Percentiles rank a stretch among this genome's conserved stretches.
phyloP scores from a whole-genome alignment of 2,113 vertebrate species.

The Aplodontia rufa region DNA sequence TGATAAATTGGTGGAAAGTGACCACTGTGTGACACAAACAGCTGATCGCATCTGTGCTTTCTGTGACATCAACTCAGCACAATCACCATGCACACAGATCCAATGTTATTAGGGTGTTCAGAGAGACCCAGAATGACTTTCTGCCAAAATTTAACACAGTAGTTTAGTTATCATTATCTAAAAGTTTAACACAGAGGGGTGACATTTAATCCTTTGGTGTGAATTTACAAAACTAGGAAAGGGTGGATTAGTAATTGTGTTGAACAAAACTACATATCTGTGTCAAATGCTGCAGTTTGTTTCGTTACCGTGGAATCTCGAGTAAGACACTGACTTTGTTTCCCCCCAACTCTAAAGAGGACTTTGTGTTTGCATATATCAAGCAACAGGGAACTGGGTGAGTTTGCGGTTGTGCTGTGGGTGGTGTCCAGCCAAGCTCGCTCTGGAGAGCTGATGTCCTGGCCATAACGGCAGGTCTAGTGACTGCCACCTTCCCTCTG shows the following conservation, averaged over 20 bases:
- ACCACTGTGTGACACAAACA: neutral
- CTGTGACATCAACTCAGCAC: neutral
- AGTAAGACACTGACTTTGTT: neutral
- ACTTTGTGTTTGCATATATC: rapidly evolving
- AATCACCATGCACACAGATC: neutral
- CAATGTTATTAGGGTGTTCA: neutral
- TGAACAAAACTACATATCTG: neutral
- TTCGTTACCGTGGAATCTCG: neutral
- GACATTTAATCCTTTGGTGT: neutral
- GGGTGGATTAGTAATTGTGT: neutral
- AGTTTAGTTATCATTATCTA: neutral
- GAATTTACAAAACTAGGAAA: neutral
- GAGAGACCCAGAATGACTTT: neutral
- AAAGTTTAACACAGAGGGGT: neutral
- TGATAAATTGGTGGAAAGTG: neutral
- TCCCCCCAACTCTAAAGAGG: neutral
- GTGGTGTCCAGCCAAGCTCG: no score
- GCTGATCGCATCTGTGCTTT: neutral
- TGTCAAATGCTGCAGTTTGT: neutral
- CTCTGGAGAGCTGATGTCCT: rapidly evolving
- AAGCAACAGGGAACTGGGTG: no score
- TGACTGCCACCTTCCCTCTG: neutral
- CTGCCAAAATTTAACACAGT: neutral
- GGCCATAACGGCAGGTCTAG: no score
- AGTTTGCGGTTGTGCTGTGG: no score